Evolutionary conservation across 2,113 vertebrate species (phyloP).

Genomic region (Dasyurus viverrinus): DNA sequence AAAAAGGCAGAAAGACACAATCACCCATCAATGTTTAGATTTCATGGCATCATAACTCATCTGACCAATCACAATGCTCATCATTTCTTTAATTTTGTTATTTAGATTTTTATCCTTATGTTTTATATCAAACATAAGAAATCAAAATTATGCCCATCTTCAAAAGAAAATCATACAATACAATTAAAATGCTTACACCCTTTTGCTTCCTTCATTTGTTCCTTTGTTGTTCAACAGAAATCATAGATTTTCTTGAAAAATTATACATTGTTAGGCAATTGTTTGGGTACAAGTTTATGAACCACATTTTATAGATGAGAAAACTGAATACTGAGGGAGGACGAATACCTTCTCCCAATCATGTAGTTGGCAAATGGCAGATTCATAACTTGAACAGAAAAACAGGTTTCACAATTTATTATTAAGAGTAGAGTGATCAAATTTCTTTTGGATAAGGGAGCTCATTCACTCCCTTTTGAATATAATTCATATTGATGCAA

Average conservation of each 20-base stretch:
- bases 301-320: neutral
- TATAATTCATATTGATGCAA: neutral
- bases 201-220: constrained; percentile 63
- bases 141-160: constrained; percentile 86
- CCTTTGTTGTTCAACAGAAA: constrained; percentile 59
- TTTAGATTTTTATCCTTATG: constrained; percentile 85
- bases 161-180: constrained; percentile 84
- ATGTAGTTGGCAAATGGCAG: neutral
- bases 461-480: neutral
- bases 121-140: constrained; percentile 85
- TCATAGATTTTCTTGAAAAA: constrained; percentile 26
- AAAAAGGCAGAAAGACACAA: neutral
- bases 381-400: neutral
- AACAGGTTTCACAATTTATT: neutral
- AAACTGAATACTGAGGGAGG: neutral
- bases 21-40: neutral
- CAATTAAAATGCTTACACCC: constrained; percentile 82
- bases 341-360: neutral
- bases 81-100: neutral
- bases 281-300: neutral
- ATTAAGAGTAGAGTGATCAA: neutral
- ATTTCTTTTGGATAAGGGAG: neutral
- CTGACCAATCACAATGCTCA: neutral
- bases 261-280: neutral
- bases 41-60: neutral